Percentiles rank a stretch among this genome's conserved stretches.
Conservation (phyloP, 92 coral and sea anemone genomes). For the Meandrina meandrites region DNA sequence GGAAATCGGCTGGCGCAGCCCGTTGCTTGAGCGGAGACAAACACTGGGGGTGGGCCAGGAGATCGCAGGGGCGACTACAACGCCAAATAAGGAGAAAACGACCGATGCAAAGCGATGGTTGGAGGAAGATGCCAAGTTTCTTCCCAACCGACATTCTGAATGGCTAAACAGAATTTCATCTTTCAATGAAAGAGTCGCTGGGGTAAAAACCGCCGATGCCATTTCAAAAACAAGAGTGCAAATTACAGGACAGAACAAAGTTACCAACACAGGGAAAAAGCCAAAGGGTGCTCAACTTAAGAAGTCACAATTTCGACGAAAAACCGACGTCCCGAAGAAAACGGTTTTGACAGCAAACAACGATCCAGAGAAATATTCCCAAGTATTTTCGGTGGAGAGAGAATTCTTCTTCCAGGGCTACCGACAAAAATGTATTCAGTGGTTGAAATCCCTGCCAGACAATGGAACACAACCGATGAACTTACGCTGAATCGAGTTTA, state of each 20-base stretch:
- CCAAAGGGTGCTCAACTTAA: background rate
- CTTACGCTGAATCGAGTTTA: background rate
- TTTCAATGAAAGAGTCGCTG: background rate
- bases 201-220: background rate
- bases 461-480: constrained; percentile 2
- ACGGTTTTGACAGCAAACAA: background rate
- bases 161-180: constrained; percentile 10
- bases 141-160: constrained; percentile 5
- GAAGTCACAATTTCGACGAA: constrained; percentile 1
- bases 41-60: background rate
- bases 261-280: background rate
- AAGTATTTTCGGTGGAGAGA: constrained; percentile 10
- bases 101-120: constrained; percentile 2
- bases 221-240: background rate
- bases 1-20: constrained; percentile 23
- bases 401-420: constrained; percentile 23
- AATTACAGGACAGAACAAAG: background rate
- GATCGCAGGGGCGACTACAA: constrained; percentile 13
- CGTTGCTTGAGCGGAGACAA: constrained; percentile 6
- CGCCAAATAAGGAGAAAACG: constrained; percentile 16
- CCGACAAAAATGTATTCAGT: constrained; percentile 45
- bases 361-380: background rate
- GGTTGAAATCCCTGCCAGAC: constrained; percentile 38
- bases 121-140: background rate
- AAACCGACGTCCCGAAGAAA: background rate